These are phyloP conservation scores for Nemopilema nomurai DNA, from an alignment of 30 jellyfish, hydroid and myxozoan genomes.

Conservation along the genomic window DNA sequence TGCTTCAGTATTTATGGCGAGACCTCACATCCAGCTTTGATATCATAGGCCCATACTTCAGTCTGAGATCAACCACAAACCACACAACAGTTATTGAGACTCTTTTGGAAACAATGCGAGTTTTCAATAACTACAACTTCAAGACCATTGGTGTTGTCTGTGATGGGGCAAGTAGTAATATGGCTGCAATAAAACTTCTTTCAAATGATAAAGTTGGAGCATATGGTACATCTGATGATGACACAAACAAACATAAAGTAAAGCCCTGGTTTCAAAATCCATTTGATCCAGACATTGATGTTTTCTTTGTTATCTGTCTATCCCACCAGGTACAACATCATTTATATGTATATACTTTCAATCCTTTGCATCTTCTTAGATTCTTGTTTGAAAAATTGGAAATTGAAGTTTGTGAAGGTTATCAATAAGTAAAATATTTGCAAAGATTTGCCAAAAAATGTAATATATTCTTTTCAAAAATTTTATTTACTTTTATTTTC, in stretches of 20 bases:
- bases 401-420: not conserved
- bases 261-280: conserved; percentile 31
- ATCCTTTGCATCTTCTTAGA: not conserved
- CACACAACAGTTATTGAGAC: conserved; percentile 20
- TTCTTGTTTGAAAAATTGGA: conserved; percentile 1
- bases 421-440: not conserved
- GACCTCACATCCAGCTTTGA: conserved; percentile 49
- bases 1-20: conserved; percentile 42
- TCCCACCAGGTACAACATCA: conserved; percentile 30
- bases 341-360: not conserved
- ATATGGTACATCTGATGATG: conserved; percentile 23
- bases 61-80: conserved; percentile 13
- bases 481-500: not conserved
- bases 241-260: conserved; percentile 23
- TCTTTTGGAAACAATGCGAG: conserved; percentile 28
- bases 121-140: not conserved
- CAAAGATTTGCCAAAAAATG: not conserved
- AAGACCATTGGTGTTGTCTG: conserved; percentile 17
- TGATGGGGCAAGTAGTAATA: conserved; percentile 38
- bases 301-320: conserved; percentile 30
- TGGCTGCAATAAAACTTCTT: conserved; percentile 35
- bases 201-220: conserved; percentile 13
- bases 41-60: conserved; percentile 31
- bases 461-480: not conserved
- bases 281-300: conserved; percentile 36